A percentile compares a stretch with the other conserved stretches of the same genome.
These are phyloP conservation scores for Spongilla lacustris DNA, from an alignment of 37 sponge, comb jelly and placozoan species.

Conservation along the genomic window DNA sequence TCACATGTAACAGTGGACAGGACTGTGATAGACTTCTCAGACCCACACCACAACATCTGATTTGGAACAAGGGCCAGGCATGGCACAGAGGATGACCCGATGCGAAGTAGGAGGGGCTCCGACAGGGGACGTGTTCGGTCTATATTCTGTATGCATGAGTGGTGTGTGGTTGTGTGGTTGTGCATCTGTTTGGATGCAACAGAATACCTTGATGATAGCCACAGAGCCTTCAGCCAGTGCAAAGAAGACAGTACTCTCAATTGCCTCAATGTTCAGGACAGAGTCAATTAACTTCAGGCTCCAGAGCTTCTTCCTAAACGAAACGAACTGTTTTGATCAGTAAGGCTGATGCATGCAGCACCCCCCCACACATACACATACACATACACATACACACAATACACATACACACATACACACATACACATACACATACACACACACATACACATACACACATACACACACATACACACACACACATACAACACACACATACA, in stretches of 20 bases:
- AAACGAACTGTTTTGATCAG: neutral
- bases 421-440: no score
- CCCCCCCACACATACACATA: no score
- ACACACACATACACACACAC: no score
- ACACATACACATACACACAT: no score
- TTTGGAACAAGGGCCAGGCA: conserved; percentile 1
- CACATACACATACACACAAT: no score
- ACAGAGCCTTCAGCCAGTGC: conserved; percentile 75
- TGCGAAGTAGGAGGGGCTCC: conserved; percentile 30
- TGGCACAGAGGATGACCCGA: conserved; percentile 39
- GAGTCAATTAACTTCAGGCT: conserved; percentile 61
- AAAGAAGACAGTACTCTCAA: conserved; percentile 24
- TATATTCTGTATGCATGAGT: neutral
- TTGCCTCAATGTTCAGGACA: conserved; percentile 37
- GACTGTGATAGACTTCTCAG: conserved; percentile 49
- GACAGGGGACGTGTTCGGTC: neutral
- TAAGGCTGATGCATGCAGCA: no score
- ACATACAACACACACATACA: no score
- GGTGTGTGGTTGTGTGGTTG: neutral
- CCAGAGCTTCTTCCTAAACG: conserved; percentile 50
- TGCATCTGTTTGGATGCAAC: neutral
- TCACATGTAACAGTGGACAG: conserved; percentile 36
- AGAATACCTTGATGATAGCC: conserved; percentile 51
- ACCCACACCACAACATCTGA: conserved; percentile 57
- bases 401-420: no score